Conservation (phyloP, 2,888 invertebrate species). For the Stratiomys singularior region DNA sequence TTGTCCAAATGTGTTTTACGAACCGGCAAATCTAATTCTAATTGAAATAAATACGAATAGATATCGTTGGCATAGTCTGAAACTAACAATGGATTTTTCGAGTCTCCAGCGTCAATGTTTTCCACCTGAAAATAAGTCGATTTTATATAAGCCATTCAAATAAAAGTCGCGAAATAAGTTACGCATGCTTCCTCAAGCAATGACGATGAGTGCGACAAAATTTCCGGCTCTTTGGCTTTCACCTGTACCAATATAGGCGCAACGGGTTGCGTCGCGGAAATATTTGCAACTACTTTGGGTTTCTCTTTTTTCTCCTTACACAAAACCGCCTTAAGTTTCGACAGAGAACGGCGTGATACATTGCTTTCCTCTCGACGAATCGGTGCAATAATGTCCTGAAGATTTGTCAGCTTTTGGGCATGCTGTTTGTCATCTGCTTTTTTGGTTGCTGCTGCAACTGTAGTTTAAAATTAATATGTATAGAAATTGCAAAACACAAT, state of each 20-base stretch:
- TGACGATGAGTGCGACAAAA: constrained; percentile 18
- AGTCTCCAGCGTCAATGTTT: constrained; percentile 81
- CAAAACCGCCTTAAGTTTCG: constrained; percentile 59
- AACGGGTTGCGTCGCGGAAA: not conserved
- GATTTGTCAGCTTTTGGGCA: not conserved
- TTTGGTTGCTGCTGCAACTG: constrained; percentile 55
- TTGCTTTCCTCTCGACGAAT: constrained; percentile 63
- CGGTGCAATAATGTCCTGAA: constrained; percentile 28
- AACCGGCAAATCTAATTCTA: constrained; percentile 79
- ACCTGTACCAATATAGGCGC: not conserved
- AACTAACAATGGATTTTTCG: constrained; percentile 80
- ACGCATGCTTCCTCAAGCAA: constrained; percentile 26
- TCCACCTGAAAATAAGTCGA: constrained; percentile 67
- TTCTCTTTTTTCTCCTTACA: constrained; percentile 50
- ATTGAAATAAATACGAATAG: constrained; percentile 79
- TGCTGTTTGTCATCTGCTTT: constrained; percentile 53
- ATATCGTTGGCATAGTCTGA: constrained; percentile 91
- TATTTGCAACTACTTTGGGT: not conserved
- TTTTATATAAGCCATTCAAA: constrained; percentile 46
- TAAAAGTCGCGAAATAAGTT: not conserved
- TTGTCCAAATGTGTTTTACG: constrained; percentile 73
- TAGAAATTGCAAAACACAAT: too few species aligned
- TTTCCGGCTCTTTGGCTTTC: not conserved
- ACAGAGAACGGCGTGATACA: constrained; percentile 60
- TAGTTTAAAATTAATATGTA: too few species aligned